phyloP scores from a whole-genome alignment of 1,140 invertebrate species.

The Fragariocoptes setiger region DNA sequence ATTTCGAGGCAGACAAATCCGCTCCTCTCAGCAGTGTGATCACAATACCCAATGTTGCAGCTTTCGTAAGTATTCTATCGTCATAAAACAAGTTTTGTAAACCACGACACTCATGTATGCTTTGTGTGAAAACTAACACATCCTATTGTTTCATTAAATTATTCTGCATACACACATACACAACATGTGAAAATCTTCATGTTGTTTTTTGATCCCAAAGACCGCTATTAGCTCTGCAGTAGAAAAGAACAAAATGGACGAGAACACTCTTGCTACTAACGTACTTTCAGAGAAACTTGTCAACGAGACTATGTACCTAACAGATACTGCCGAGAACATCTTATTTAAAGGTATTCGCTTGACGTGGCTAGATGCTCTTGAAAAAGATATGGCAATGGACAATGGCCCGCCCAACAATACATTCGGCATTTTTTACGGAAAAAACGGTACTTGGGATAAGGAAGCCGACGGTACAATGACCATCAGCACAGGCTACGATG shows the following conservation, averaged over 20 bases:
- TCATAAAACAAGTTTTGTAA: no score
- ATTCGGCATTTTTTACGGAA: conserved; percentile 7
- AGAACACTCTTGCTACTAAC: no score
- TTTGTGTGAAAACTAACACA: no score
- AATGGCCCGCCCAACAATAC: conserved; percentile 6
- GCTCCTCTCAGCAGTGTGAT: background rate
- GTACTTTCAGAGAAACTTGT: background rate
- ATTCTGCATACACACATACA: no score
- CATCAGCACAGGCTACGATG: background rate
- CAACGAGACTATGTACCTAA: background rate
- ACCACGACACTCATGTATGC: no score
- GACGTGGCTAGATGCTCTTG: background rate
- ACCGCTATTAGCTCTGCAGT: no score
- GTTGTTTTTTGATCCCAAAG: no score
- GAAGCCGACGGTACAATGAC: background rate
- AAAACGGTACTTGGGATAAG: conserved; percentile 7
- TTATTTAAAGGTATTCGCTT: background rate
- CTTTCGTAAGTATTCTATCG: no score
- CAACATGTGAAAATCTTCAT: no score
- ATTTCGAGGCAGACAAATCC: background rate
- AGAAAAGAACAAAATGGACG: no score
- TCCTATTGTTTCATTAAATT: no score
- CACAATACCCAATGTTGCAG: background rate
- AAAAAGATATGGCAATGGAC: conserved; percentile 3
- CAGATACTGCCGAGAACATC: background rate